A percentile compares a stretch with the other conserved stretches of the same genome.
Evolutionary conservation across 2,888 invertebrate genomes (phyloP).

Genomic region (Polydesmus complanatus): DNA sequence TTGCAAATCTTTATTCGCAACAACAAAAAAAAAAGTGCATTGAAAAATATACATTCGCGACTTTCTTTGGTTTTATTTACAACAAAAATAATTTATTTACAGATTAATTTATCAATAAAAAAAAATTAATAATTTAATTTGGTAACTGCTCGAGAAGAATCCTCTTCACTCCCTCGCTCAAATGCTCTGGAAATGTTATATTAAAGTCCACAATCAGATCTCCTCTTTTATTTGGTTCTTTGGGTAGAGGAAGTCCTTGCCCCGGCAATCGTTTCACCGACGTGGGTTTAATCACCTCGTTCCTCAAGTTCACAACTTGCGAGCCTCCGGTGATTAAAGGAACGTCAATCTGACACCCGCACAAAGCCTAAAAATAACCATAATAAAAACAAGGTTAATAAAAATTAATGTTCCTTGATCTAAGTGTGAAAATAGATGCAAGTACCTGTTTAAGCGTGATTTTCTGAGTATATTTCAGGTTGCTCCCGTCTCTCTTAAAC

Average conservation of each 20-base stretch:
- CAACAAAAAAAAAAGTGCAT: no score
- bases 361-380: conserved; percentile 55
- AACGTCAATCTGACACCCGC: conserved; percentile 71
- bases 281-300: conserved; percentile 75
- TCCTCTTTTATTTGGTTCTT: conserved; percentile 77
- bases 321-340: conserved; percentile 76
- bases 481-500: conserved; percentile 86
- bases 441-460: conserved; percentile 71
- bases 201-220: conserved; percentile 88
- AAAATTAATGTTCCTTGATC: neutral
- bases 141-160: conserved; percentile 53
- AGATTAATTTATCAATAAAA: no score
- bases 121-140: neutral
- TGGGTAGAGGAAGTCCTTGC: conserved; percentile 82
- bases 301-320: conserved; percentile 59
- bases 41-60: no score
- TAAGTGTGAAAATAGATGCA: neutral
- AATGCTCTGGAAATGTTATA: conserved; percentile 77
- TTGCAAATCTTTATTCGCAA: no score
- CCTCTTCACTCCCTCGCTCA: conserved; percentile 65
- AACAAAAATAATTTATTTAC: no score
- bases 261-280: conserved; percentile 78
- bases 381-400: conserved; percentile 2
- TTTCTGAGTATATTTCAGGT: conserved; percentile 74
- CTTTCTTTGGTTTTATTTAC: no score